Evolutionary conservation across 2,113 vertebrate genomes (phyloP).

Genomic region (Tragelaphus imberbis): DNA sequence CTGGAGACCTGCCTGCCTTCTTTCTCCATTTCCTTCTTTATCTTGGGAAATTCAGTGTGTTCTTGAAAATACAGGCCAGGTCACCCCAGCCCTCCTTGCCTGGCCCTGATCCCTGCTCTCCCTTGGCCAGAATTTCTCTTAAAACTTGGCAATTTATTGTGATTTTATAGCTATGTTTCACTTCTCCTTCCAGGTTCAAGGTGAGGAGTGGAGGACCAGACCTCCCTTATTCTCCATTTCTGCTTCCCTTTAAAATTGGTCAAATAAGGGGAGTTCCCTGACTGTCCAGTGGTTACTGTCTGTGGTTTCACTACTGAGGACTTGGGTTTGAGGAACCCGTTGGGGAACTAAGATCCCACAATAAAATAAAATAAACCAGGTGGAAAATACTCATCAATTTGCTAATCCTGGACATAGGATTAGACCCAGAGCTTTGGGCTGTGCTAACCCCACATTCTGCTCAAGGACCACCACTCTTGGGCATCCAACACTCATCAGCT

Average conservation of each 20-base stretch:
- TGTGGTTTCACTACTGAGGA: neutral
- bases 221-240: neutral
- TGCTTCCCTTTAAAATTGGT: neutral
- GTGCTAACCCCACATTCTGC: neutral
- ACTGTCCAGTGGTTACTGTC: neutral
- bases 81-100: neutral
- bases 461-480: neutral
- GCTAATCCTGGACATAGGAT: neutral
- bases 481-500: neutral
- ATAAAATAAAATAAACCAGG: neutral
- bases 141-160: neutral
- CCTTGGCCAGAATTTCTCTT: neutral
- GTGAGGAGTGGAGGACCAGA: neutral
- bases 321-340: neutral
- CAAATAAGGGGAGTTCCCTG: neutral
- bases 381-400: neutral
- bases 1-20: neutral
- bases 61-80: neutral
- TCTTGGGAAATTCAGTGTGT: neutral
- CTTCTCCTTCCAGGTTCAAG: neutral
- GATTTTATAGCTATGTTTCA: neutral
- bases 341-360: neutral
- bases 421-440: neutral
- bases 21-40: neutral
- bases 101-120: neutral